A percentile compares a stretch with the other conserved stretches of the same genome.
Evolutionary conservation across 2,113 vertebrate species (phyloP).

Genomic region (Saccopteryx bilineata): DNA sequence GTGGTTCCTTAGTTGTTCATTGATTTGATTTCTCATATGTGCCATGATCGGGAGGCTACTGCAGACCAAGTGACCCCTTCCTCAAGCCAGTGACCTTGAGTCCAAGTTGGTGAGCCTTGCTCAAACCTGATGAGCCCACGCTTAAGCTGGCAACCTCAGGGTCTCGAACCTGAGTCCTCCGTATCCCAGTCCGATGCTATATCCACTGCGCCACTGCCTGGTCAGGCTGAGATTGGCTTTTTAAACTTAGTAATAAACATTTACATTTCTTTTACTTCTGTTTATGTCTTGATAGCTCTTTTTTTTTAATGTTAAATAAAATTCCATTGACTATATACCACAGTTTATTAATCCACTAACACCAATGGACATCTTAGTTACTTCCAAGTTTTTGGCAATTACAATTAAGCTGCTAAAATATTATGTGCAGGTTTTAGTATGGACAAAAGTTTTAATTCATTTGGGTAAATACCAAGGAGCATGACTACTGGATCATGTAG

Average conservation of each 20-base stretch:
- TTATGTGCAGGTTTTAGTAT: neutral
- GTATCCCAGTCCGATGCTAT: too few species aligned
- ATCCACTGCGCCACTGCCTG: too few species aligned
- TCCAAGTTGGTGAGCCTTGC: too few species aligned
- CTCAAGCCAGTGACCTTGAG: too few species aligned
- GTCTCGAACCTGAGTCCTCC: too few species aligned
- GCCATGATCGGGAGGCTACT: too few species aligned
- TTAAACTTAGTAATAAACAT: conserved; percentile 1
- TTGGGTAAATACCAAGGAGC: neutral
- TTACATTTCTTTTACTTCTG: neutral
- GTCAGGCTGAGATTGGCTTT: neutral
- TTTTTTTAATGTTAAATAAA: conserved; percentile 20
- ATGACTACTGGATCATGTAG: neutral
- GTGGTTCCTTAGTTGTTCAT: too few species aligned
- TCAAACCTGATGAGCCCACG: too few species aligned
- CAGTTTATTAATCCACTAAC: neutral
- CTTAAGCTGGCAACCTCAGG: too few species aligned
- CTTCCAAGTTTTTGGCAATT: conserved; percentile 14
- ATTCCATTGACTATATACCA: neutral
- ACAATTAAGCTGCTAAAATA: conserved; percentile 43
- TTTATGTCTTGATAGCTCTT: neutral
- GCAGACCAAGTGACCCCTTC: too few species aligned
- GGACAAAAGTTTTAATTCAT: neutral
- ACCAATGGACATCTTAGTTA: neutral
- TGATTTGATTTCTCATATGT: too few species aligned